A percentile compares a stretch with the other conserved stretches of the same genome.
phyloP scores from a whole-genome alignment of 2,888 invertebrate genomes.

The Lasioglossum villosulum region DNA sequence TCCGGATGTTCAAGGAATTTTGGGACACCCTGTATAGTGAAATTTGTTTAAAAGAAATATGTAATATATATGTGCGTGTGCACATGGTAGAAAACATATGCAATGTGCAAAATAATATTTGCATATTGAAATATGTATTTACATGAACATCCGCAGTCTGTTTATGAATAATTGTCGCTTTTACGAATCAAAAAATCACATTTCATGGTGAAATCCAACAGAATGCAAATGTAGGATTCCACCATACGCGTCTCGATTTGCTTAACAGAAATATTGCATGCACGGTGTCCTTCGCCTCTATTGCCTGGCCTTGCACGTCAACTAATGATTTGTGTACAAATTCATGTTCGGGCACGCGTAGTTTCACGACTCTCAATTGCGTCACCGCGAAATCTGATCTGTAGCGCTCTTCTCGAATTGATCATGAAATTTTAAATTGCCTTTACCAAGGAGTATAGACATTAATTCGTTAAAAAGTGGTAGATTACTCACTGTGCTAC shows the following conservation, averaged over 20 bases:
- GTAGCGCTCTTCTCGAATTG: not conserved
- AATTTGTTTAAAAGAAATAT: too few relatives aligned
- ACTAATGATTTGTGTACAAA: slow-evolving; percentile 57
- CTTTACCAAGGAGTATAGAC: not conserved
- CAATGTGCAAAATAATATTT: too few relatives aligned
- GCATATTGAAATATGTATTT: too few relatives aligned
- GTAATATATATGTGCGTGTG: too few relatives aligned
- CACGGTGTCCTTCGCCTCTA: slow-evolving; percentile 57
- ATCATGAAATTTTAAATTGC: not conserved
- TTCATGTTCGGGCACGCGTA: slow-evolving; percentile 34
- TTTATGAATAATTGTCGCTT: not conserved
- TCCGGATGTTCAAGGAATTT: too few relatives aligned
- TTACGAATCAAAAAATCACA: slow-evolving; percentile 13
- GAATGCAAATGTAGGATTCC: slow-evolving; percentile 36
- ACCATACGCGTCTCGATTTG: slow-evolving; percentile 26
- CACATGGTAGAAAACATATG: too few relatives aligned
- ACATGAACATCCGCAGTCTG: too few relatives aligned
- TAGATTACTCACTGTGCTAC: not conserved
- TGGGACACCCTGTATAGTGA: too few relatives aligned
- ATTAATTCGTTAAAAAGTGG: not conserved
- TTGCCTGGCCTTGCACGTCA: slow-evolving; percentile 55
- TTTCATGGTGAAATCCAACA: slow-evolving; percentile 20
- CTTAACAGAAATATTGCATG: slow-evolving; percentile 42
- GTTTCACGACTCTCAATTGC: slow-evolving; percentile 16
- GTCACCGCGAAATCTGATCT: not conserved